These are phyloP conservation scores for Piezodorus guildinii DNA, from an alignment of 1,140 invertebrate genomes.

Conservation along the genomic window DNA sequence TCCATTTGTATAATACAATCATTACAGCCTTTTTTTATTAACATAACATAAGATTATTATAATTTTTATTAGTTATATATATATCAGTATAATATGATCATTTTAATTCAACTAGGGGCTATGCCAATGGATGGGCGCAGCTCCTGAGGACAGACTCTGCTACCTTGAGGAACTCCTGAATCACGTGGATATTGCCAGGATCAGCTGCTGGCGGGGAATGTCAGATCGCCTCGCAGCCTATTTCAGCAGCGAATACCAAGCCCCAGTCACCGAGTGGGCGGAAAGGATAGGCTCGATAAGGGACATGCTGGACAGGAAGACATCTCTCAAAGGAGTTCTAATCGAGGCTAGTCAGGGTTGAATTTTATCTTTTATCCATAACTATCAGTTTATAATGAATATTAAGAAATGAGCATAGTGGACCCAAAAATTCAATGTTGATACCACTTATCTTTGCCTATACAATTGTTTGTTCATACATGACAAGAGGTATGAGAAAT, in stretches of 20 bases:
- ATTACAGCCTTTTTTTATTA: too few species aligned
- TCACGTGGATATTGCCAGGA: background rate
- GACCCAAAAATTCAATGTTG: too few species aligned
- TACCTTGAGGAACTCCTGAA: background rate
- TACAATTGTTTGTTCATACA: too few species aligned
- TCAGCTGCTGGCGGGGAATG: background rate
- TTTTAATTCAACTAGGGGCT: background rate
- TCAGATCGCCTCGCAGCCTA: background rate
- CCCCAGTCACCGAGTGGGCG: background rate
- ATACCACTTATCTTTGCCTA: too few species aligned
- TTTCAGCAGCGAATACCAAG: background rate
- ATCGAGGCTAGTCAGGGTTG: background rate
- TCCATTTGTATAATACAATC: too few species aligned
- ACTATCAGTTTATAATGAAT: too few species aligned
- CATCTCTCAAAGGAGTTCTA: background rate
- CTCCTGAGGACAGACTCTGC: background rate
- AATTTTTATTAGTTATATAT: too few species aligned
- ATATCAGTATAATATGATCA: too few species aligned
- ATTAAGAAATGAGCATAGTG: too few species aligned
- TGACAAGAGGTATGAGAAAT: too few species aligned
- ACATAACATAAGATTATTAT: too few species aligned
- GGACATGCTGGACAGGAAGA: background rate
- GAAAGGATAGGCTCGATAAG: background rate
- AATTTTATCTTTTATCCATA: background rate
- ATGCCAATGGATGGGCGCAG: background rate